Evolutionary conservation across 2,797 vertebrate species (phyloP).

Genomic region (Periparus ater): DNA sequence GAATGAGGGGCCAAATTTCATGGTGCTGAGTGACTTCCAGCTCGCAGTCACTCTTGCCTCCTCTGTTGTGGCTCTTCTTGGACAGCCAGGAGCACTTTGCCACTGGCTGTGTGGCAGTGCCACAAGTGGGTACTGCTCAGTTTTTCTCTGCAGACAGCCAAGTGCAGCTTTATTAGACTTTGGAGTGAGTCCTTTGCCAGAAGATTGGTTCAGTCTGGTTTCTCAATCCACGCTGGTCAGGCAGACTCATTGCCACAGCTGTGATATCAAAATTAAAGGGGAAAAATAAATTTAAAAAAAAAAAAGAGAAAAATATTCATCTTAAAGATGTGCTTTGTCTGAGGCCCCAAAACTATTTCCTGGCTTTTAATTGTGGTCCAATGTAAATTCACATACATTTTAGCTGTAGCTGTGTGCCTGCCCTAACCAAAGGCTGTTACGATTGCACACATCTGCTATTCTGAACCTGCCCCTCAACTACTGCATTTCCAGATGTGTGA

Average conservation of each 20-base stretch:
- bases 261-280: background rate
- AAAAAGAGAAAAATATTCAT: background rate
- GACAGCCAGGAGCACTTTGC: background rate
- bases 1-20: background rate
- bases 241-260: background rate
- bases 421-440: background rate
- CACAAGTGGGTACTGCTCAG: background rate
- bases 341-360: background rate
- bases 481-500: background rate
- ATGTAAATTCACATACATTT: background rate
- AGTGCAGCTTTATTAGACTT: background rate
- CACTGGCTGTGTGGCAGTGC: too few relatives aligned
- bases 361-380: background rate
- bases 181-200: background rate
- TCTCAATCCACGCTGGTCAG: fast-evolving
- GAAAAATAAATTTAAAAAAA: too few relatives aligned
- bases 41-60: background rate
- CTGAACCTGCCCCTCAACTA: background rate
- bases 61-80: background rate
- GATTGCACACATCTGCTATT: background rate
- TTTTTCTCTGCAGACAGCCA: background rate
- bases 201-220: background rate
- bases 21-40: background rate
- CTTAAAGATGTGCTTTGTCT: background rate
- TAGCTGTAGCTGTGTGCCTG: background rate